These are phyloP conservation scores for Pseudomyrmex concolor DNA, from an alignment of 1,140 invertebrate species.

Conservation along the genomic window DNA sequence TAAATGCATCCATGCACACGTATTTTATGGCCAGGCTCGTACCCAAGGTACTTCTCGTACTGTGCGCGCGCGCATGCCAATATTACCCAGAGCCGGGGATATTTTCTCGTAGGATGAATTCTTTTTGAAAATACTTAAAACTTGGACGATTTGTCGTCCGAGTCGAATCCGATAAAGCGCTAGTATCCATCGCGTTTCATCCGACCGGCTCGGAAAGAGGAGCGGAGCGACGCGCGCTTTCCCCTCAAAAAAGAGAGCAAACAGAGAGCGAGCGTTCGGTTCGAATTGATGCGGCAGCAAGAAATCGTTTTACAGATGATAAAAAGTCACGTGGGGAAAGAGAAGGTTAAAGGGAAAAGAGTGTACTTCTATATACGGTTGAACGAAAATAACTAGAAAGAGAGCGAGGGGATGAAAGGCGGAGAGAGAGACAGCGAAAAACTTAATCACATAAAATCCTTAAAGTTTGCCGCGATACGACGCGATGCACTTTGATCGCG, in stretches of 20 bases:
- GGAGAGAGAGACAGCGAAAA: slow-evolving; percentile 54
- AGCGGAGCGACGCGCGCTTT: background rate
- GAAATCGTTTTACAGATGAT: slow-evolving; percentile 17
- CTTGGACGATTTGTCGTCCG: slow-evolving; percentile 78
- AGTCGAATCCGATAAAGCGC: slow-evolving; percentile 74
- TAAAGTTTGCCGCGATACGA: slow-evolving; percentile 74
- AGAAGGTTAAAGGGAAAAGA: slow-evolving; percentile 7
- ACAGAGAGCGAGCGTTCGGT: slow-evolving; percentile 2
- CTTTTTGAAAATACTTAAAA: slow-evolving; percentile 80
- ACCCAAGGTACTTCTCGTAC: background rate
- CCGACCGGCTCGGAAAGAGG: slow-evolving; percentile 42
- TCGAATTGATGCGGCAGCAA: slow-evolving; percentile 53
- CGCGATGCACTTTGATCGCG: slow-evolving; percentile 75
- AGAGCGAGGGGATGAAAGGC: slow-evolving; percentile 6
- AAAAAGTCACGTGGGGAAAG: slow-evolving; percentile 34
- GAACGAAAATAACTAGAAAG: slow-evolving; percentile 25
- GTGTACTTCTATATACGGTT: background rate
- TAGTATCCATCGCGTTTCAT: slow-evolving; percentile 61
- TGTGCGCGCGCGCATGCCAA: background rate
- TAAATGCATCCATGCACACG: slow-evolving; percentile 79
- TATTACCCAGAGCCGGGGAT: slow-evolving; percentile 51
- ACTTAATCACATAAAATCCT: slow-evolving; percentile 79
- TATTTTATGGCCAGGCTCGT: slow-evolving; percentile 77
- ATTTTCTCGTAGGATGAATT: slow-evolving; percentile 73
- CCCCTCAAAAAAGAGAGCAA: background rate